phyloP scores from a whole-genome alignment of 2,888 invertebrate species.

The Drosophila tanythrix region DNA sequence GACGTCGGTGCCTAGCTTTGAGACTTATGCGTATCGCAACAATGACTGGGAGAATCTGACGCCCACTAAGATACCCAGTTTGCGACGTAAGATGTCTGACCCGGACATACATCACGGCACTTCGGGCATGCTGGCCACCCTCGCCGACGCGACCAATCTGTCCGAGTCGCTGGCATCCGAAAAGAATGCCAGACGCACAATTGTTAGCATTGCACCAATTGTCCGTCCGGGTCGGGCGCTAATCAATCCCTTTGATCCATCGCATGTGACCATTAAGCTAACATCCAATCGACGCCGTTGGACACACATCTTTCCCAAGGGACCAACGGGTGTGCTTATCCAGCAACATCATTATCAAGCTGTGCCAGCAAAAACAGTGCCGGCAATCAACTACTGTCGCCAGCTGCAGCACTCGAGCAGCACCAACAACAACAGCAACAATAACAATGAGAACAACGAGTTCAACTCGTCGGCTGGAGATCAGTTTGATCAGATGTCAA shows the following conservation, averaged over 20 bases:
- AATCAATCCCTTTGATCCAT: conserved; percentile 99
- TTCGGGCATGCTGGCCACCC: conserved; percentile 86
- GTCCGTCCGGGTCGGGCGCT: conserved; percentile 92
- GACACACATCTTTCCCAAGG: conserved; percentile 99
- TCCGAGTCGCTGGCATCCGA: conserved; percentile 84
- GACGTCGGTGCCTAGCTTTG: conserved; percentile 90
- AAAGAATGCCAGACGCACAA: conserved; percentile 82
- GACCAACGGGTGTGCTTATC: conserved; percentile 94
- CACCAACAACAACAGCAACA: conserved; percentile 42
- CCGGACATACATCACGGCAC: conserved; percentile 93
- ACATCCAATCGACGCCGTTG: conserved; percentile 97
- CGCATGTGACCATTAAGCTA: conserved; percentile 97
- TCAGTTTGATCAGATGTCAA: conserved; percentile 83
- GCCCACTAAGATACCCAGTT: conserved; percentile 86
- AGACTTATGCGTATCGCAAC: conserved; percentile 85
- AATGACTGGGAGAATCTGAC: conserved; percentile 82
- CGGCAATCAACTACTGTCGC: conserved; percentile 35
- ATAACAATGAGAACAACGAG: conserved; percentile 55
- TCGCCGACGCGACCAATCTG: conserved; percentile 81
- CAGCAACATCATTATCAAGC: conserved; percentile 97
- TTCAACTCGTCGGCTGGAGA: conserved; percentile 74
- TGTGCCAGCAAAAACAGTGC: conserved; percentile 86
- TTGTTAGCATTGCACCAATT: conserved; percentile 86
- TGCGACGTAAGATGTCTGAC: conserved; percentile 93
- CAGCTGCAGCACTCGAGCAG: conserved; percentile 32